Evolutionary conservation across 2,113 vertebrate species (phyloP).

Genomic region (Empidonax alnorum): DNA sequence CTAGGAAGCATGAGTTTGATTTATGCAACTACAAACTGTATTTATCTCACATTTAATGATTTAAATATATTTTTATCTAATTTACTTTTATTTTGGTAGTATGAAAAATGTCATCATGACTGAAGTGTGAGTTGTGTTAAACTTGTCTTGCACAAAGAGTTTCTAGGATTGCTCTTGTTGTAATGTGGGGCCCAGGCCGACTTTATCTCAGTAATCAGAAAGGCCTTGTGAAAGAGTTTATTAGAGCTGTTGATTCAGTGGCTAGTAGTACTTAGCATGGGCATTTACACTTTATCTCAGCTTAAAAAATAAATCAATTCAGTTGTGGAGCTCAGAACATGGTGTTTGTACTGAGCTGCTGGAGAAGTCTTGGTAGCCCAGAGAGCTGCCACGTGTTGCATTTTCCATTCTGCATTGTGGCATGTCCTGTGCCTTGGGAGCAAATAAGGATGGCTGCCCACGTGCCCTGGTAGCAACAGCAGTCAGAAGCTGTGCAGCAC

Average conservation of each 20-base stretch:
- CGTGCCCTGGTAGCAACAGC: not conserved
- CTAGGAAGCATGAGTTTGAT: not conserved
- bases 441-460: not conserved
- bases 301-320: not conserved
- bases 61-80: conserved; percentile 4
- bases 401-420: fast-evolving
- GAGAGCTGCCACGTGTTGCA: fast-evolving
- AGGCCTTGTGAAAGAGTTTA: not conserved
- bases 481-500: not conserved
- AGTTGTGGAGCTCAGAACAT: not conserved
- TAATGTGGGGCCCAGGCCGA: not conserved
- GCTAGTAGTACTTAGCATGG: not conserved
- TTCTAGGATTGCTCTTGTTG: not conserved
- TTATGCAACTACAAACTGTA: not conserved
- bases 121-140: not conserved
- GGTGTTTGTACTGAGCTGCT: not conserved
- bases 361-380: not conserved
- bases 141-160: not conserved
- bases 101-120: not conserved
- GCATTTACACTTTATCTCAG: not conserved
- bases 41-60: not conserved
- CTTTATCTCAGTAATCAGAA: not conserved
- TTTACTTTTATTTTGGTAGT: conserved; percentile 4
- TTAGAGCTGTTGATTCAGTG: not conserved
- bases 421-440: not conserved